phyloP scores from a whole-genome alignment of 92 coral and sea anemone species.

The Micromussa lordhowensis region DNA sequence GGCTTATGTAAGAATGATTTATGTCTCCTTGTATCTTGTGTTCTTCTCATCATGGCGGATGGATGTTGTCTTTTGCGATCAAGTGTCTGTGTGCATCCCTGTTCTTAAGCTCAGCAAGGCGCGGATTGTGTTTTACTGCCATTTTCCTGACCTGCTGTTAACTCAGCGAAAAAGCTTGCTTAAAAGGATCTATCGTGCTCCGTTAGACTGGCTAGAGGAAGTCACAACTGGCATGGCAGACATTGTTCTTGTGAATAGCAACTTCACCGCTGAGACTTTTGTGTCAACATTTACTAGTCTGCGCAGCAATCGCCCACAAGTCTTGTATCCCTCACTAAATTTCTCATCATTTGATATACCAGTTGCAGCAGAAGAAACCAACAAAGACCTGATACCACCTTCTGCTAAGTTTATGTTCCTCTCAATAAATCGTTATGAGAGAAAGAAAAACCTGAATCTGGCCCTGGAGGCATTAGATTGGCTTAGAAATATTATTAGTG shows the following conservation, averaged over 20 bases:
- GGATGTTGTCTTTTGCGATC: conserved; percentile 91
- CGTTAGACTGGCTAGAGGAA: conserved; percentile 96
- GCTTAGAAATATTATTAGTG: conserved; percentile 71
- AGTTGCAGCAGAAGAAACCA: conserved; percentile 46
- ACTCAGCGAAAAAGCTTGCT: conserved; percentile 88
- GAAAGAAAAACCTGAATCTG: conserved; percentile 90
- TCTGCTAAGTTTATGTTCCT: conserved; percentile 82
- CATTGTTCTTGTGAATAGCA: conserved; percentile 90
- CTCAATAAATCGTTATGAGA: conserved; percentile 95
- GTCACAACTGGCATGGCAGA: conserved; percentile 98
- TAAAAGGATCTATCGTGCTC: conserved; percentile 91
- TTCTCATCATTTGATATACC: conserved; percentile 83
- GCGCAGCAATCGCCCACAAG: conserved; percentile 70
- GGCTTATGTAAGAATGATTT: conserved; percentile 72
- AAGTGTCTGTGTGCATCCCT: conserved; percentile 91
- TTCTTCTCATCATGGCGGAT: conserved; percentile 83
- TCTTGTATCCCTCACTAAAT: conserved; percentile 92
- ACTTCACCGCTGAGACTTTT: conserved; percentile 94
- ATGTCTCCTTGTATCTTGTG: conserved; percentile 52
- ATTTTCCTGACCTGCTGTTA: conserved; percentile 90
- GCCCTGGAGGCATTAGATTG: conserved; percentile 89
- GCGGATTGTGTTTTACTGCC: conserved; percentile 90
- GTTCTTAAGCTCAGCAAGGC: conserved; percentile 87
- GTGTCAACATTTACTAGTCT: conserved; percentile 79
- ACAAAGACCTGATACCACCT: conserved; percentile 77